A percentile compares a stretch with the other conserved stretches of the same genome.
These are phyloP conservation scores for Pseudobourletiella spinata DNA, from an alignment of 1,140 invertebrate species.

Conservation along the genomic window DNA sequence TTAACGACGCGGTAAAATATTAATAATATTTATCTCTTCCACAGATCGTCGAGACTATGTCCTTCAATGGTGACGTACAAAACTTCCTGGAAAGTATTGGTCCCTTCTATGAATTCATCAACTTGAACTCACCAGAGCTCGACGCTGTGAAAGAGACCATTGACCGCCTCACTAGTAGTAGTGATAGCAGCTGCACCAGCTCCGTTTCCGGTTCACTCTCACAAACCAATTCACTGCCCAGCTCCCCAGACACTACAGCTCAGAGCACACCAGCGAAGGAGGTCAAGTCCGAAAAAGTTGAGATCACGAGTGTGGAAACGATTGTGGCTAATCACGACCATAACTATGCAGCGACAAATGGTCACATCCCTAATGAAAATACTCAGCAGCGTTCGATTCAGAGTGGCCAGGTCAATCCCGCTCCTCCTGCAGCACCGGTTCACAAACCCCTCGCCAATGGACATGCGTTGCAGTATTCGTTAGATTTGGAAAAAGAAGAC, in stretches of 20 bases:
- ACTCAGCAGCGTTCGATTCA: not conserved
- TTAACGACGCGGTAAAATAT: too few relatives aligned
- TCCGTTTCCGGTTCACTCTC: slow-evolving; percentile 3
- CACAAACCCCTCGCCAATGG: slow-evolving; percentile 16
- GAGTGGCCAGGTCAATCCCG: not conserved
- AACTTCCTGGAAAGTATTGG: slow-evolving; percentile 48
- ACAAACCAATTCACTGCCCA: not conserved
- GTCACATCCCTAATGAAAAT: slow-evolving; percentile 1
- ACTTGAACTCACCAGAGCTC: slow-evolving; percentile 32
- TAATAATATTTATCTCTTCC: slow-evolving; percentile 2
- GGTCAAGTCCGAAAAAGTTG: not conserved
- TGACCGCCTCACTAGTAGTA: slow-evolving; percentile 15
- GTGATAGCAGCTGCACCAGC: not conserved
- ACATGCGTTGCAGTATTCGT: not conserved
- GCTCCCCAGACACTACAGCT: not conserved
- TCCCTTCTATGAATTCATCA: slow-evolving; percentile 48
- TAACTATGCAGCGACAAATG: not conserved
- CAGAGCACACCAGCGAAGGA: slow-evolving; percentile 7
- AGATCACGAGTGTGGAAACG: not conserved
- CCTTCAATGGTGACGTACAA: slow-evolving; percentile 47
- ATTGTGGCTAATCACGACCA: not conserved
- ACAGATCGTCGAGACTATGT: slow-evolving; percentile 51
- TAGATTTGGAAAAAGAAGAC: slow-evolving; percentile 11
- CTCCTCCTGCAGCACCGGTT: slow-evolving; percentile 19
- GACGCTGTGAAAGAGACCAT: slow-evolving; percentile 25